These are phyloP conservation scores for Opisthocomus hoazin DNA, from an alignment of 2,113 vertebrate species.

Conservation along the genomic window DNA sequence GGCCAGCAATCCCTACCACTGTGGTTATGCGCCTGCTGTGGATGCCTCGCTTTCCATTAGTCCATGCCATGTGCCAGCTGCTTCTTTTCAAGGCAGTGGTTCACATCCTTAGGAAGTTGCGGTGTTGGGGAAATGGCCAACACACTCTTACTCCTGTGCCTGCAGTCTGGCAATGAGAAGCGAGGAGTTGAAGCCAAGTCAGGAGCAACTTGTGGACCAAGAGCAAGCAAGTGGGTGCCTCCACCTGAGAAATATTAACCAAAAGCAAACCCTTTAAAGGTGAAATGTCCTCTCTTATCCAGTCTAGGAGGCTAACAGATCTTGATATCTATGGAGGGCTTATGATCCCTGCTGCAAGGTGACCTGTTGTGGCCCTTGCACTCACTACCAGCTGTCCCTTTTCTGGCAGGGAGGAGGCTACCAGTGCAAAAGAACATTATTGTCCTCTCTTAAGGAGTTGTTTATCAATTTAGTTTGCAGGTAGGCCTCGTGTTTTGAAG, in stretches of 20 bases:
- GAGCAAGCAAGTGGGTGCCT: not conserved
- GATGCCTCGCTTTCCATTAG: not conserved
- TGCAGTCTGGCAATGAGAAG: not conserved
- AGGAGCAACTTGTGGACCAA: not conserved
- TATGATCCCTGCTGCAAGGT: not conserved
- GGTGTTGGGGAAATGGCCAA: not conserved
- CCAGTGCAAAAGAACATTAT: not conserved
- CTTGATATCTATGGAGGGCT: not conserved
- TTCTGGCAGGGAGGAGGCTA: not conserved
- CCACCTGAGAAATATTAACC: not conserved
- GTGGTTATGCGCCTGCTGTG: accelerated
- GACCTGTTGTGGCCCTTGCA: not conserved
- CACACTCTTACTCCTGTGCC: not conserved
- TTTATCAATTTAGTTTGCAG: not conserved
- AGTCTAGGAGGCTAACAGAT: not conserved
- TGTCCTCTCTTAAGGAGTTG: not conserved
- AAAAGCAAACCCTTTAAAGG: not conserved
- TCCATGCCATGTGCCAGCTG: not conserved
- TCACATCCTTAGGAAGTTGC: not conserved
- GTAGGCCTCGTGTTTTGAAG: not conserved
- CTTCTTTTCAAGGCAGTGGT: not conserved
- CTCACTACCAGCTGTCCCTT: not conserved
- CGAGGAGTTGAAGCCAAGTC: not conserved
- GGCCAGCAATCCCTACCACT: not conserved
- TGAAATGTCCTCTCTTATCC: not conserved